Percentiles rank a stretch among this genome's conserved stretches.
Conservation (phyloP, 2,113 vertebrate species). For the Oreocharis arfaki region DNA sequence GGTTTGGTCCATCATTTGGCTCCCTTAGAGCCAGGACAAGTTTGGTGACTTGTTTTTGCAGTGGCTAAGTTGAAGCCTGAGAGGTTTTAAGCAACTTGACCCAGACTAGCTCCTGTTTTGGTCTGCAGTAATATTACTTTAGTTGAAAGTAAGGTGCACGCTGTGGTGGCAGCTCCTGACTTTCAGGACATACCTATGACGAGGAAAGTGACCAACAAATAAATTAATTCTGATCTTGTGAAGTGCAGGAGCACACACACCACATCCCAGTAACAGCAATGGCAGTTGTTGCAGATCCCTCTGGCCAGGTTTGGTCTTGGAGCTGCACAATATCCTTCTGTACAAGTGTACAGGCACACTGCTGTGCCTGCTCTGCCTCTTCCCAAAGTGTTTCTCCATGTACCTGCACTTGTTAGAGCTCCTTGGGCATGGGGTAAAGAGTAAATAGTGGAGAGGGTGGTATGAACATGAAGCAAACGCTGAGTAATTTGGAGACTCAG, state of each 20-base stretch:
- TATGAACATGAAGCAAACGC: background rate
- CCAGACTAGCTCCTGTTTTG: background rate
- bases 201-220: background rate
- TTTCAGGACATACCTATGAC: background rate
- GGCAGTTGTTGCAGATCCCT: background rate
- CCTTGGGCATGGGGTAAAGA: background rate
- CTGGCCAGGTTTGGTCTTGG: background rate
- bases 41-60: background rate
- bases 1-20: background rate
- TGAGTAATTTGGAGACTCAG: background rate
- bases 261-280: fast-evolving
- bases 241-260: background rate
- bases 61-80: background rate
- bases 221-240: background rate
- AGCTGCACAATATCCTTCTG: background rate
- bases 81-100: background rate
- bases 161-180: background rate
- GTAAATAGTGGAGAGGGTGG: background rate
- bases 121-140: background rate
- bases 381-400: background rate
- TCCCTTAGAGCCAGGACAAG: background rate
- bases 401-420: background rate
- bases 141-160: background rate
- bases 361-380: background rate
- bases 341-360: background rate